These are phyloP conservation scores for Scelioninae gen. 1 DNA, from an alignment of 2,888 invertebrate species.

Conservation along the genomic window DNA sequence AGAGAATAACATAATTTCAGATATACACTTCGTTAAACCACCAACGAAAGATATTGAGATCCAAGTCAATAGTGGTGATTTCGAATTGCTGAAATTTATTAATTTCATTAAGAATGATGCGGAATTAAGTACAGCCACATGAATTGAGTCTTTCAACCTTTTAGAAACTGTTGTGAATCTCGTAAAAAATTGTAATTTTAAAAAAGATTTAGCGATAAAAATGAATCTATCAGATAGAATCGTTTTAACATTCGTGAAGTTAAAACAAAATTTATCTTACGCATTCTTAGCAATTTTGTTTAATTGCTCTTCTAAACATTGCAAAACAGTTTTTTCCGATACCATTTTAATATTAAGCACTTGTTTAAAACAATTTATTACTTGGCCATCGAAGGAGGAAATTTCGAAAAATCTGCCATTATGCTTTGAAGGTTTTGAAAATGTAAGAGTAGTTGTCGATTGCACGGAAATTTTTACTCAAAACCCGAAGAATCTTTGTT, in stretches of 20 bases:
- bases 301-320: conserved; percentile 45
- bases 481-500: neutral
- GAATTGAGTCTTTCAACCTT: conserved; percentile 47
- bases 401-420: conserved; percentile 69
- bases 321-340: conserved; percentile 55
- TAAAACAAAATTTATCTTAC: conserved; percentile 48
- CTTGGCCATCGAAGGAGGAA: conserved; percentile 67
- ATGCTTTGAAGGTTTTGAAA: conserved; percentile 71
- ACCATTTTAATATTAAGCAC: conserved; percentile 50
- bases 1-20: neutral
- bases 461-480: conserved; percentile 14
- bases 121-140: conserved; percentile 59
- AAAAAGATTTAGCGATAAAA: conserved; percentile 10
- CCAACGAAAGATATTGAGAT: neutral
- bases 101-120: conserved; percentile 21
- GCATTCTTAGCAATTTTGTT: conserved; percentile 57
- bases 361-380: conserved; percentile 48
- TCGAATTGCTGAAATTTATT: neutral
- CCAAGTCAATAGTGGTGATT: conserved; percentile 17
- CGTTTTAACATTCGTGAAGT: conserved; percentile 26
- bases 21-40: neutral
- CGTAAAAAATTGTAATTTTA: conserved; percentile 18
- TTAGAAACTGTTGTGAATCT: conserved; percentile 43
- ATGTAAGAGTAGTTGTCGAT: conserved; percentile 67
- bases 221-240: conserved; percentile 16